Percentiles rank a stretch among this genome's conserved stretches.
These are phyloP conservation scores for Neoniphon sammara DNA, from an alignment of 2,797 vertebrate genomes.

Conservation along the genomic window DNA sequence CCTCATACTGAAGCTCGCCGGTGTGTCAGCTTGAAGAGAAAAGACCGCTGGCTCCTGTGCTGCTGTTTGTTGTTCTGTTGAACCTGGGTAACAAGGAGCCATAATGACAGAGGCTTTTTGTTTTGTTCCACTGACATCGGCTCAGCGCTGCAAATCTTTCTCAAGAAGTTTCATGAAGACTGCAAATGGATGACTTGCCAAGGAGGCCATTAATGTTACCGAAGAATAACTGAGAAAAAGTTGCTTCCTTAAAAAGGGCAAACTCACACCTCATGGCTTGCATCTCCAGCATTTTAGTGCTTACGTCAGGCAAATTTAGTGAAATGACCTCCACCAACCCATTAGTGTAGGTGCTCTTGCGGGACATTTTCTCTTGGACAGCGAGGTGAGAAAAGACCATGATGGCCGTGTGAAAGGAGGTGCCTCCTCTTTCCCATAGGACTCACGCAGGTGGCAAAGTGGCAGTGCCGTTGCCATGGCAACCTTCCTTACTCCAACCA, in stretches of 20 bases:
- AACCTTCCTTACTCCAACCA: constrained; percentile 60
- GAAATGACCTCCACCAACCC: constrained; percentile 33
- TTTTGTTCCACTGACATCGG: constrained; percentile 11
- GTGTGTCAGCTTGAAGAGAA: constrained; percentile 52
- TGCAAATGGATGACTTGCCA: constrained; percentile 15
- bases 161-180: neutral
- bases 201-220: constrained; percentile 19
- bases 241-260: neutral
- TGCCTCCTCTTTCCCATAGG: constrained; percentile 27
- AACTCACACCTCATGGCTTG: constrained; percentile 6
- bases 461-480: constrained; percentile 72
- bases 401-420: constrained; percentile 31
- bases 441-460: constrained; percentile 53
- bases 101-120: constrained; percentile 43
- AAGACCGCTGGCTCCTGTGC: constrained; percentile 40
- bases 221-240: constrained; percentile 14
- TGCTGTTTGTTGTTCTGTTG: constrained; percentile 58
- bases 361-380: constrained; percentile 39
- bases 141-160: constrained; percentile 8
- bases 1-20: constrained; percentile 43
- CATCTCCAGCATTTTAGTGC: constrained; percentile 6
- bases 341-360: constrained; percentile 31
- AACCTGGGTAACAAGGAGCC: constrained; percentile 63
- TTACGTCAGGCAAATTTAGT: constrained; percentile 23
- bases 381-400: constrained; percentile 61